phyloP scores from a whole-genome alignment of 2,797 vertebrate species.

The Oryzias sinensis region DNA sequence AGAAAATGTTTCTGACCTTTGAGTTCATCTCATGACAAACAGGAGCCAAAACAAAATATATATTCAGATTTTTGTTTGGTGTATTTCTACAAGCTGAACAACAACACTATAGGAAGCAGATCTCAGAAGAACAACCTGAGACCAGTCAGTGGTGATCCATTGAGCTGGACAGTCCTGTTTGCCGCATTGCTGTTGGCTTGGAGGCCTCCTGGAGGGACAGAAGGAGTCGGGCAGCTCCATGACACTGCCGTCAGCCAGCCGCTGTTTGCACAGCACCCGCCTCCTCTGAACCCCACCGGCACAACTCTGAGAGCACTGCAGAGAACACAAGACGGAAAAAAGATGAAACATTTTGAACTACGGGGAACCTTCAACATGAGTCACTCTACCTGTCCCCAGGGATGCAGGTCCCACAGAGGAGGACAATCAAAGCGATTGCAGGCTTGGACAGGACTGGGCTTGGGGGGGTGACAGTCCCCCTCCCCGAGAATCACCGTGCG shows the following conservation, averaged over 20 bases:
- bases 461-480: constrained; percentile 82
- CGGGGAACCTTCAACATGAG: not conserved
- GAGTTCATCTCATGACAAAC: too few species aligned
- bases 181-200: constrained; percentile 78
- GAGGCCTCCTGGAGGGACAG: constrained; percentile 76
- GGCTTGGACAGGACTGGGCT: constrained; percentile 86
- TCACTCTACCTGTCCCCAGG: constrained; percentile 86
- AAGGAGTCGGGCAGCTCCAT: constrained; percentile 89
- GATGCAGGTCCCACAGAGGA: constrained; percentile 85
- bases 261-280: constrained; percentile 86
- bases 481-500: constrained; percentile 80
- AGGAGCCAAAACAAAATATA: too few species aligned
- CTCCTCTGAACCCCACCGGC: constrained; percentile 84
- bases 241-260: constrained; percentile 89
- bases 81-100: not conserved
- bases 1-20: too few species aligned
- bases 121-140: constrained; percentile 76
- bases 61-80: too few species aligned
- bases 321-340: constrained; percentile 23
- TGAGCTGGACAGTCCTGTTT: constrained; percentile 84
- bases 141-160: constrained; percentile 88
- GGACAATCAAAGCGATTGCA: constrained; percentile 96
- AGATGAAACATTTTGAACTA: not conserved
- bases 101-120: not conserved
- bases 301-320: constrained; percentile 90